Evolutionary conservation across 2,113 vertebrate species (phyloP).

Genomic region (Podarcis cretensis): DNA sequence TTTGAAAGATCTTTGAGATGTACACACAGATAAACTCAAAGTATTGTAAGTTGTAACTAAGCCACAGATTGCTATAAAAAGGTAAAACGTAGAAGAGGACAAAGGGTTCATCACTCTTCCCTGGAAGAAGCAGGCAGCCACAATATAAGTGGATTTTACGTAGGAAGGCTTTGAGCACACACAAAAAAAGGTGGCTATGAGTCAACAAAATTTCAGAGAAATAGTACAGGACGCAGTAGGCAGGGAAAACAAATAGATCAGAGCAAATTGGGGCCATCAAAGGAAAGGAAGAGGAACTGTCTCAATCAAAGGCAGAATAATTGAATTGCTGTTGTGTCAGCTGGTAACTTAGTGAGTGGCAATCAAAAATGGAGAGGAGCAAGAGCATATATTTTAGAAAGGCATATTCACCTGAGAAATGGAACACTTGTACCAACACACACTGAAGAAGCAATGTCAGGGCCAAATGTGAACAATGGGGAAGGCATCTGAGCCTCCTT

Average conservation of each 20-base stretch:
- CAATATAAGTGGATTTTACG: not conserved
- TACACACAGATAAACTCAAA: not conserved
- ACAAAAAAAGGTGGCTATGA: not conserved
- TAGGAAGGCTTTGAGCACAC: not conserved
- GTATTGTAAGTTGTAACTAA: not conserved
- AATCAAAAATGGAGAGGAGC: not conserved
- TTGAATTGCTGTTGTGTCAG: slow-evolving; percentile 2
- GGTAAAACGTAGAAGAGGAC: not conserved
- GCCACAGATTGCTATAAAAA: not conserved
- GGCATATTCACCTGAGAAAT: not conserved
- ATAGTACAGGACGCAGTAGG: not conserved
- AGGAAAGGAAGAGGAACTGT: not conserved
- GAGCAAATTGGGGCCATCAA: not conserved
- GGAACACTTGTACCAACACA: not conserved
- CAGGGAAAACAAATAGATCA: slow-evolving; percentile 1
- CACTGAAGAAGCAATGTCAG: not conserved
- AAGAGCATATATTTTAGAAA: not conserved
- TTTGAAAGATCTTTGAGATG: not conserved
- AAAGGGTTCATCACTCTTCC: not conserved
- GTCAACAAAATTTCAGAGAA: slow-evolving; percentile 3
- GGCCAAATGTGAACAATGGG: not conserved
- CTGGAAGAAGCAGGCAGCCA: not conserved
- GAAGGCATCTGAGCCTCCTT: not conserved
- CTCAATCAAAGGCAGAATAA: not conserved
- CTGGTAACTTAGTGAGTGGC: slow-evolving; percentile 6